Evolutionary conservation across 1,140 invertebrate species (phyloP), one percentile per base, ranked within the genome.

Genomic region (Melipona quadrifasciata): DNA sequence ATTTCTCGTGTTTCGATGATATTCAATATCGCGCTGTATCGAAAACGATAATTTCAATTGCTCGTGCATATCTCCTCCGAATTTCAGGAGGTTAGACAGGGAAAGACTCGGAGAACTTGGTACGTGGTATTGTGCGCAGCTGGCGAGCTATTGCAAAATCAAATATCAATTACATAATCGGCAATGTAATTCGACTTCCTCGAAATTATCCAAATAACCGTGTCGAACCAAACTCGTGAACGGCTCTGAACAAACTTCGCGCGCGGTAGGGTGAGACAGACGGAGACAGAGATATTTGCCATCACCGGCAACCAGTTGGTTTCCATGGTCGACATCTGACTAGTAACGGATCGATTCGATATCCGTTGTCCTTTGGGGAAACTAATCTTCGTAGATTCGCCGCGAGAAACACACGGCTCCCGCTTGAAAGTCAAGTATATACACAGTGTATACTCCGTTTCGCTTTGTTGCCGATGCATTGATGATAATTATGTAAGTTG

Each of bases 311-410:
- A 55, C 58, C 71, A 27, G 51, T 73, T 47, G 53, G 57, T 75
- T 67, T 57, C 27, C 61, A 82, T 57, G 61, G 61, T 51, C 61
- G 58, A 75, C 61, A 39, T 82, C 72, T 68, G 47, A 67, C 72
- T 61, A 65, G 27, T 24, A 6, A 24, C 16, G 72, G 17, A 82
- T 72, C 79, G 70, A 81, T 82, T 75, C 80, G 27, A 82, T 76
- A 76, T 82, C 61, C 72, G 72, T 47, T 61, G 51, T 39, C 31
- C 61, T 75, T 67, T 67, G 72, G 70, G 70, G 39, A 80, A 73
- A 73, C 80, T 81, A 81, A 81, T 81, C 80, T 81, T 73, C 57
- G 57, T 34, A n/a, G 61, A 82, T 75, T 55, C 39, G 5, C 47
- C 24, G 4, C 70, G 19, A 55, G 14, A 11, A 64, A 65, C 58